These are phyloP conservation scores for Drosophila murphyi DNA, from an alignment of 1,140 invertebrate genomes.

Conservation along the genomic window DNA sequence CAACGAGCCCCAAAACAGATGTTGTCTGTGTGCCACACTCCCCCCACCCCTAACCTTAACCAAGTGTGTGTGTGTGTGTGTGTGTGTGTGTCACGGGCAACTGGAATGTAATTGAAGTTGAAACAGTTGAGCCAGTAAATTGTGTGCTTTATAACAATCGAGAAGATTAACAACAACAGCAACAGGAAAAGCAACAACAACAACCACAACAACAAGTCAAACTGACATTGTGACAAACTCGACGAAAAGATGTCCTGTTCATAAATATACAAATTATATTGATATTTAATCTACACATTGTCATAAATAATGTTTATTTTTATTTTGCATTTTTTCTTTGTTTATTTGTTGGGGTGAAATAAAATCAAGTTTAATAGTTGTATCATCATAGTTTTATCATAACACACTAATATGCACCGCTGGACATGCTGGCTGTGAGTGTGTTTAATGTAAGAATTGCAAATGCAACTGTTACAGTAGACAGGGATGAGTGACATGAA, in stretches of 20 bases:
- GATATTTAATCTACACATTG: background rate
- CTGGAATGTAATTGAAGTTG: slow-evolving; percentile 31
- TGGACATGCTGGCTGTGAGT: background rate
- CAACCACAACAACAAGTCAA: slow-evolving; percentile 3
- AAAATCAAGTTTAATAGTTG: too few relatives aligned
- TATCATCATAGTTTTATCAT: too few relatives aligned
- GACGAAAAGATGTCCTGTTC: background rate
- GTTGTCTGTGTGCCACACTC: slow-evolving; percentile 4
- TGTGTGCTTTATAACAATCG: slow-evolving; percentile 24
- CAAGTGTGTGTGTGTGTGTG: background rate
- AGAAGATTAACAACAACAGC: slow-evolving; percentile 12
- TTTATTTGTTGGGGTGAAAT: too few relatives aligned
- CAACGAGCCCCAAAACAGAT: slow-evolving; percentile 17
- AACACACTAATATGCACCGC: background rate
- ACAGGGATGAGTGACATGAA: background rate
- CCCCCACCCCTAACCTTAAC: background rate
- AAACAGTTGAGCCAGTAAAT: slow-evolving; percentile 41
- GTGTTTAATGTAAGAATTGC: background rate
- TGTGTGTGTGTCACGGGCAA: slow-evolving; percentile 10
- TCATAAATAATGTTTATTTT: too few relatives aligned
- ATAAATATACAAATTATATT: too few relatives aligned
- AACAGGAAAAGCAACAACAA: background rate
- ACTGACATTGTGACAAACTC: background rate
- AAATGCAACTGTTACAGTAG: background rate
- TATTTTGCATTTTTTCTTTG: too few relatives aligned